Evolutionary conservation across 2,888 invertebrate genomes (phyloP).

Genomic region (Ectemnius lituratus): DNA sequence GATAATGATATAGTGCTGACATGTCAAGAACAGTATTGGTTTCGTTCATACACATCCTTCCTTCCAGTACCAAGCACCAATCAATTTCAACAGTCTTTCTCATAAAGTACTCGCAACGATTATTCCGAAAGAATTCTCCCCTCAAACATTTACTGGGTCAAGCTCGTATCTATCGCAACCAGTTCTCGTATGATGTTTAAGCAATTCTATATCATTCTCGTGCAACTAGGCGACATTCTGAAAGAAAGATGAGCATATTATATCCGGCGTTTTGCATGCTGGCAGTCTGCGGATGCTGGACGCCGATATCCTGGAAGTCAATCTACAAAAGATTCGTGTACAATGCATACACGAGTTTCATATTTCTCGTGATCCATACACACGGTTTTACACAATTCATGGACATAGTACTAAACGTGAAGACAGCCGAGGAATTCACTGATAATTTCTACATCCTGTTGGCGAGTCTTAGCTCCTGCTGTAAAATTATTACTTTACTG

Average conservation of each 20-base stretch:
- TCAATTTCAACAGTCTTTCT: too few species aligned
- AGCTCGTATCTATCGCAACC: too few species aligned
- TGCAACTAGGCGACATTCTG: background rate
- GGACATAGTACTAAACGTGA: constrained; percentile 32
- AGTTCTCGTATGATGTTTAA: too few species aligned
- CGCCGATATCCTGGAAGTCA: constrained; percentile 3
- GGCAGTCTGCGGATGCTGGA: constrained; percentile 36
- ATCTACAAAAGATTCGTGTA: constrained; percentile 9
- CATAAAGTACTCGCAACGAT: too few species aligned
- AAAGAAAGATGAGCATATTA: constrained; percentile 25
- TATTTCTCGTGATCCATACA: constrained; percentile 18
- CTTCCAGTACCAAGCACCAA: too few species aligned
- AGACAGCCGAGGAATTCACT: constrained; percentile 31
- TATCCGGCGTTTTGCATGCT: constrained; percentile 30
- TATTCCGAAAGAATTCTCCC: too few species aligned
- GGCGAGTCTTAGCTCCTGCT: constrained; percentile 21
- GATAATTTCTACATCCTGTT: constrained; percentile 39
- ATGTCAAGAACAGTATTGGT: background rate
- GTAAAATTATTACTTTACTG: constrained; percentile 29
- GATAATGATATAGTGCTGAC: constrained; percentile 31
- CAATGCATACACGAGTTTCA: constrained; percentile 8
- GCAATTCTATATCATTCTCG: too few species aligned
- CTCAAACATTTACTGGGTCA: too few species aligned
- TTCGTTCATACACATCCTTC: background rate
- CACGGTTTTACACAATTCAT: constrained; percentile 29